Percentiles rank a stretch among this genome's conserved stretches.
Conservation (phyloP, 2,888 invertebrate species). For the Sinhomidia bicolor region DNA sequence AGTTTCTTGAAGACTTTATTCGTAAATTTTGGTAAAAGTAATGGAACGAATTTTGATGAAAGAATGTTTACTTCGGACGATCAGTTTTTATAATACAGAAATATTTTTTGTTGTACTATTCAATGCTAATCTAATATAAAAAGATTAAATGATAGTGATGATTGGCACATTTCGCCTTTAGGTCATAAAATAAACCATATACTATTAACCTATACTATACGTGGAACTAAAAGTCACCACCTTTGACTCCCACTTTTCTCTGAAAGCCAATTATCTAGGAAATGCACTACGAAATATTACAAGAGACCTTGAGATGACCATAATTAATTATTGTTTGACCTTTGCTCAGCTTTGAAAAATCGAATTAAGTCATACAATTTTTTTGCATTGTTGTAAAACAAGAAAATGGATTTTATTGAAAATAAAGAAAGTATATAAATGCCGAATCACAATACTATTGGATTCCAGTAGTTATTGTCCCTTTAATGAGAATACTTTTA, state of each 20-base stretch:
- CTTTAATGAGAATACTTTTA: neutral
- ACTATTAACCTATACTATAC: neutral
- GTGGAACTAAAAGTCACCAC: neutral
- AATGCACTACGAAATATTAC: neutral
- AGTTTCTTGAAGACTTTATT: neutral
- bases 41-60: too few relatives aligned
- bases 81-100: too few relatives aligned
- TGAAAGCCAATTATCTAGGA: conserved; percentile 6
- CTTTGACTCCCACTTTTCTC: neutral
- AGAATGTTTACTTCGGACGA: too few relatives aligned
- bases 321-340: neutral
- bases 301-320: neutral
- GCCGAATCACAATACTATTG: neutral
- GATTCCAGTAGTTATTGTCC: neutral
- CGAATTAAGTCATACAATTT: too few relatives aligned
- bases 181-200: too few relatives aligned
- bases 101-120: too few relatives aligned
- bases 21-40: too few relatives aligned
- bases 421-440: conserved; percentile 12
- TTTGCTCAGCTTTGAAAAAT: neutral
- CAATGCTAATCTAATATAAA: too few relatives aligned
- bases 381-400: too few relatives aligned
- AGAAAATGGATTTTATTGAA: too few relatives aligned
- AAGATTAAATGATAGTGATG: too few relatives aligned
- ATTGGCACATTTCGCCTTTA: too few relatives aligned